Percentiles rank a stretch among this genome's conserved stretches.
Evolutionary conservation across 2,888 invertebrate species (phyloP).

Genomic region (Synergus laeviventris): DNA sequence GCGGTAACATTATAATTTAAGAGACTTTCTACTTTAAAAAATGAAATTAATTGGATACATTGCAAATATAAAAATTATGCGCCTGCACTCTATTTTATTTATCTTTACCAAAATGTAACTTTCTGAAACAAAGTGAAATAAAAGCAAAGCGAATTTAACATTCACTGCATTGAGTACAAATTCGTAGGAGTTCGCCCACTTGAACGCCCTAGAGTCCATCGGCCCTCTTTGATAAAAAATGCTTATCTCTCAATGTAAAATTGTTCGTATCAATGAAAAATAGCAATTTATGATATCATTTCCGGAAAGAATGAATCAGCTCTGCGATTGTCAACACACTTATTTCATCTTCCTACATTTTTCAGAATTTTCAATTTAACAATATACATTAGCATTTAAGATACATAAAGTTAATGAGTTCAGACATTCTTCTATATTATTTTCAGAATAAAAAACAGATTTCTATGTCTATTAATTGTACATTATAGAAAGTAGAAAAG

Average conservation of each 20-base stretch:
- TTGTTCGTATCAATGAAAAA: not conserved
- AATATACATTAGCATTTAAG: no score
- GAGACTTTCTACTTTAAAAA: not conserved
- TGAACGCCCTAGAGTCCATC: not conserved
- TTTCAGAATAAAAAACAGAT: no score
- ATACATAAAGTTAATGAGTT: no score
- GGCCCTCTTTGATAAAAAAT: not conserved
- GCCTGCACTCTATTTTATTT: no score
- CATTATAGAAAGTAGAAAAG: not conserved
- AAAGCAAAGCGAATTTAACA: not conserved
- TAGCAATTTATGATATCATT: not conserved
- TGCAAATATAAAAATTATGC: not conserved
- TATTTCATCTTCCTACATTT: not conserved
- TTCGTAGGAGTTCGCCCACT: constrained; percentile 1
- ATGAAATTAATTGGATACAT: no score
- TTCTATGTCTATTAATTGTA: not conserved
- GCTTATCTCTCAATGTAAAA: not conserved
- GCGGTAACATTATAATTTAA: no score
- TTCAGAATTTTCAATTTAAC: not conserved
- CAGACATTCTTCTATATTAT: no score
- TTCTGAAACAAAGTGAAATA: not conserved
- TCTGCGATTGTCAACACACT: not conserved
- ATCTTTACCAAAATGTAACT: not conserved
- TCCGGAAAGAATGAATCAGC: not conserved
- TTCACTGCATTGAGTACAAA: not conserved